Percentiles rank a stretch among this genome's conserved stretches.
Conservation (phyloP, 2,113 vertebrate genomes). For the Colistium nudipinnis region DNA sequence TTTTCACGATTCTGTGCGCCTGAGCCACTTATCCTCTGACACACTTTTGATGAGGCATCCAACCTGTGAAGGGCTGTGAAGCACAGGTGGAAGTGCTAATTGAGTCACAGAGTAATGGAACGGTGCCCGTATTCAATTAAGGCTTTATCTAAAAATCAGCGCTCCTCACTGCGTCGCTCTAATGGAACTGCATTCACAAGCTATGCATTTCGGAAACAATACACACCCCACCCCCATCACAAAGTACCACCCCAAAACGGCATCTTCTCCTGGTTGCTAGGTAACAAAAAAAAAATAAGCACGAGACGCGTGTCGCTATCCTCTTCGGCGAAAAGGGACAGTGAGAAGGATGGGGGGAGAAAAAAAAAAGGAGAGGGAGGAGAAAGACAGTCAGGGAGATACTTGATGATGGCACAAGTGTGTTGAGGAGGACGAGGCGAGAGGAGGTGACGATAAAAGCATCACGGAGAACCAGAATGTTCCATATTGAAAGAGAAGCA, state of each 20-base stretch:
- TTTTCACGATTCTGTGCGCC: too few species aligned
- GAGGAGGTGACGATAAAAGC: not conserved
- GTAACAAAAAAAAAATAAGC: conserved; percentile 79
- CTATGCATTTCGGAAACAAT: conserved; percentile 57
- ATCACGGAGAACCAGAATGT: not conserved
- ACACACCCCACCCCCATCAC: conserved; percentile 45
- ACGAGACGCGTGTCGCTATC: conserved; percentile 58
- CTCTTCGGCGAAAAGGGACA: conserved; percentile 35
- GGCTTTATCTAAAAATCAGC: conserved; percentile 22
- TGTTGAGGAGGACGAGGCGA: not conserved
- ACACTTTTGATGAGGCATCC: too few species aligned
- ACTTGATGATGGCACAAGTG: not conserved
- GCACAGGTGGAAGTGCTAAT: conserved; percentile 20
- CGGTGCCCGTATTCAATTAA: not conserved
- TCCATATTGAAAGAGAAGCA: too few species aligned
- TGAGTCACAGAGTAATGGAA: conserved; percentile 26
- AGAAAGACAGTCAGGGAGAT: not conserved
- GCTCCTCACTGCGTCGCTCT: conserved; percentile 6
- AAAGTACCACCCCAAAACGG: conserved; percentile 63
- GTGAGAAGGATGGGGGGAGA: conserved; percentile 6
- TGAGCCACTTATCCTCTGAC: too few species aligned
- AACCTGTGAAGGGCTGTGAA: not conserved
- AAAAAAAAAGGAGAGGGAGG: not conserved
- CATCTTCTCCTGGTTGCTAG: conserved; percentile 74
- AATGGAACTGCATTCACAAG: conserved; percentile 23